Conservation (phyloP, 1,140 invertebrate genomes). For the Acyrthosiphon pisum region DNA sequence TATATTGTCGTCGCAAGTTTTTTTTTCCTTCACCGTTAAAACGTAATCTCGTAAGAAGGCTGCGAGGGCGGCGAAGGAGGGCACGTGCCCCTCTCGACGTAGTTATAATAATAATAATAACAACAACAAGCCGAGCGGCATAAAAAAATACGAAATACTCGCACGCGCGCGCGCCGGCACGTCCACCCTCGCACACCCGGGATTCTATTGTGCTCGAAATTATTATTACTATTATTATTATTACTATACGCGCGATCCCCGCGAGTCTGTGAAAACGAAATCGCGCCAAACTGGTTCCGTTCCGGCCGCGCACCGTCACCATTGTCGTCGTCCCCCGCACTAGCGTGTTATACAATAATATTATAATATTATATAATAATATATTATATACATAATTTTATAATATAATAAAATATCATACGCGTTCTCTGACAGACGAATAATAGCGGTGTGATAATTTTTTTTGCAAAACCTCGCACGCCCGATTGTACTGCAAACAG, state of each 20-base stretch:
- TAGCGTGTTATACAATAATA: not conserved
- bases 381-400: not conserved
- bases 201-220: not conserved
- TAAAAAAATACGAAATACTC: constrained; percentile 23
- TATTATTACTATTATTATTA: not conserved
- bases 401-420: constrained; percentile 1
- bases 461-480: not conserved
- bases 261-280: not conserved
- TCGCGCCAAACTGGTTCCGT: constrained; percentile 36
- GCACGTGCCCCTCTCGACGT: constrained; percentile 34
- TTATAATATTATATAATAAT: not conserved
- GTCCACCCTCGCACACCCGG: not conserved
- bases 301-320: not conserved
- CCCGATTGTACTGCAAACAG: too few relatives aligned
- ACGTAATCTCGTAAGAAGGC: not conserved
- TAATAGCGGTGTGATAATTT: not conserved
- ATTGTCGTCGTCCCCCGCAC: constrained; percentile 9
- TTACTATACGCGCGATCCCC: not conserved
- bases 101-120: constrained; percentile 18
- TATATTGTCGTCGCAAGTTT: not conserved
- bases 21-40: constrained; percentile 49
- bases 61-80: constrained; percentile 27
- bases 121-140: not conserved
- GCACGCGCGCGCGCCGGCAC: not conserved
- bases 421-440: not conserved